Conservation (phyloP, 1,140 invertebrate genomes). For the Apocrypta bakeri region DNA sequence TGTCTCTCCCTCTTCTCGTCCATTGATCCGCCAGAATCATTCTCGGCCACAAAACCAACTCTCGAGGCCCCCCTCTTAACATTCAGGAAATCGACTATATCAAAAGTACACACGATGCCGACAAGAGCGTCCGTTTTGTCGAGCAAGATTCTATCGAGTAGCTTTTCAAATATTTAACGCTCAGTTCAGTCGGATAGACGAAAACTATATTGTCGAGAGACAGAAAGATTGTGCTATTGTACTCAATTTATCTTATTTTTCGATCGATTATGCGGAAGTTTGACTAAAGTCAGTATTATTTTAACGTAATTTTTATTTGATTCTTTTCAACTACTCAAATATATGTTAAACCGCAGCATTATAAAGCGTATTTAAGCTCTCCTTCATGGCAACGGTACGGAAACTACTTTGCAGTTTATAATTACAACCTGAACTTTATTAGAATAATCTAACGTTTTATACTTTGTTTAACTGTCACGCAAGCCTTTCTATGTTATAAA, state of each 20-base stretch:
- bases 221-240: too few species aligned
- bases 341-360: too few species aligned
- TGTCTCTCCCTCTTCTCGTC: not conserved
- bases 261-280: not conserved
- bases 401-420: too few species aligned
- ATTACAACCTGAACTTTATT: not conserved
- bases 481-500: not conserved
- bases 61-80: too few species aligned
- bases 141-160: not conserved
- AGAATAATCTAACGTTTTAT: not conserved
- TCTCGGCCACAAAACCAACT: not conserved
- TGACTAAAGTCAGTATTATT: not conserved
- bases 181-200: not conserved
- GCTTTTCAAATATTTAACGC: not conserved
- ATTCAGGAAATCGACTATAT: not conserved
- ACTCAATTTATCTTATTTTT: not conserved
- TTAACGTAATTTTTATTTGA: not conserved
- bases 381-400: too few species aligned
- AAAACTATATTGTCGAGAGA: too few species aligned
- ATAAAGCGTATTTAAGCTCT: not conserved
- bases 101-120: too few species aligned
- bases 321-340: not conserved
- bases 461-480: not conserved
- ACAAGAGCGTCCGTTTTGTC: too few species aligned
- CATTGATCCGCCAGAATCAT: not conserved